These are phyloP conservation scores for Pseudorectes ferrugineus DNA, from an alignment of 2,113 vertebrate genomes.

Conservation along the genomic window DNA sequence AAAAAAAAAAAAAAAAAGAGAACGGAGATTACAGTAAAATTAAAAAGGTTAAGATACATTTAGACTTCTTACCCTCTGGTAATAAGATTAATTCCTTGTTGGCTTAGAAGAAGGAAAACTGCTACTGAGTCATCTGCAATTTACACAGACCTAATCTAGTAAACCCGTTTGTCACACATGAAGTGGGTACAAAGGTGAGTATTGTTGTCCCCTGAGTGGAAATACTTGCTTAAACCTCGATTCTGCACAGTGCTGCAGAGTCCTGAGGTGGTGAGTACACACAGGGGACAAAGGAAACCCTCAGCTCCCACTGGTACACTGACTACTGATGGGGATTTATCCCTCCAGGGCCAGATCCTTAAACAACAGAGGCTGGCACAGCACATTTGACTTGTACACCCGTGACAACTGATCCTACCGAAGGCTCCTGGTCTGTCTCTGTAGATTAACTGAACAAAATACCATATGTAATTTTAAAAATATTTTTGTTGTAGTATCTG, in stretches of 20 bases:
- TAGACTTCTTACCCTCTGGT: not conserved
- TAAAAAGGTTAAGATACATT: conserved; percentile 11
- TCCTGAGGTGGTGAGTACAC: not conserved
- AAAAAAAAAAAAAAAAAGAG: not conserved
- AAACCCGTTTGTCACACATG: conserved; percentile 32
- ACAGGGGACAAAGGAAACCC: not conserved
- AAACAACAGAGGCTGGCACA: not conserved
- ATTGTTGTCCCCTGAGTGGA: not conserved
- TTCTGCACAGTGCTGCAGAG: not conserved
- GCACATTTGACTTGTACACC: not conserved
- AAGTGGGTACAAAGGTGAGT: conserved; percentile 32
- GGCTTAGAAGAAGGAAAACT: not conserved
- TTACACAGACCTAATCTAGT: conserved; percentile 38
- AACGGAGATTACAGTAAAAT: not conserved
- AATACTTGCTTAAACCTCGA: not conserved
- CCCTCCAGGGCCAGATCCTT: not conserved
- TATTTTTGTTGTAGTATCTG: not conserved
- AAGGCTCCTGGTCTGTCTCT: not conserved
- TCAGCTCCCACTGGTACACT: not conserved
- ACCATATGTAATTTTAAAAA: not conserved
- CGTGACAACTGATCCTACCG: not conserved
- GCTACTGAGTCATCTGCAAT: conserved; percentile 9
- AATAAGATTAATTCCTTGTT: conserved; percentile 35
- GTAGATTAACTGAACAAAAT: not conserved
- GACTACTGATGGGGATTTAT: not conserved